These are phyloP conservation scores for Cisticola juncidis DNA, from an alignment of 2,113 vertebrate species.

Conservation along the genomic window DNA sequence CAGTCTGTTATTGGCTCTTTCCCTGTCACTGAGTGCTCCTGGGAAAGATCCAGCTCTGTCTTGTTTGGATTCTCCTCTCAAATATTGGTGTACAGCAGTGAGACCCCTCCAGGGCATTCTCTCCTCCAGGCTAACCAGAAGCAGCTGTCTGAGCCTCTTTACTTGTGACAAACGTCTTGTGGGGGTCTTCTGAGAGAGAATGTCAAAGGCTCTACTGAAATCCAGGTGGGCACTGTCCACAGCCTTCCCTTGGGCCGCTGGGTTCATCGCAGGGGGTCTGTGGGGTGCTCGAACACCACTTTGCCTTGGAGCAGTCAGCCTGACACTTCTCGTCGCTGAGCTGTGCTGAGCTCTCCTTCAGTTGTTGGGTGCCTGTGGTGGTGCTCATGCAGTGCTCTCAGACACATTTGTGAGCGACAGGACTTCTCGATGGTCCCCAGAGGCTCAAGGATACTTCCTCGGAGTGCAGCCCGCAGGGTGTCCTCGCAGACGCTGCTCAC, in stretches of 20 bases:
- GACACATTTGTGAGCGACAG: rapidly evolving
- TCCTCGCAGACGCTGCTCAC: rapidly evolving
- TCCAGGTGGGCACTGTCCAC: too few species aligned
- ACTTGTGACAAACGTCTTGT: too few species aligned
- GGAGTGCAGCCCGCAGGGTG: rapidly evolving
- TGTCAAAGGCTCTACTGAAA: not conserved
- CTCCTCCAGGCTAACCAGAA: not conserved
- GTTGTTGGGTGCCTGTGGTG: not conserved
- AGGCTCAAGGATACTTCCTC: not conserved
- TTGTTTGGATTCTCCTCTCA: not conserved
- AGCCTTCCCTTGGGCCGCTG: not conserved
- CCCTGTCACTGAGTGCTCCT: too few species aligned
- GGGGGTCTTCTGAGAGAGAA: not conserved
- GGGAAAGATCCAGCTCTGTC: not conserved
- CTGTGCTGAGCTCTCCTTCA: too few species aligned
- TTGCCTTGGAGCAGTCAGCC: not conserved
- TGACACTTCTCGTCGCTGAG: too few species aligned
- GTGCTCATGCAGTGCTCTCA: not conserved
- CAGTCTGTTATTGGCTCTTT: rapidly evolving
- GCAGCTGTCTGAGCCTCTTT: not conserved
- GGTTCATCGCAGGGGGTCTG: rapidly evolving
- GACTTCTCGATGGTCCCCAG: not conserved
- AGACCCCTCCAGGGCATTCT: not conserved
- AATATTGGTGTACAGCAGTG: not conserved
- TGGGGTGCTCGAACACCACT: not conserved